Base-by-base conservation (phyloP, 2,113 vertebrate species). In the Opisthocomus hoazin region DNA sequence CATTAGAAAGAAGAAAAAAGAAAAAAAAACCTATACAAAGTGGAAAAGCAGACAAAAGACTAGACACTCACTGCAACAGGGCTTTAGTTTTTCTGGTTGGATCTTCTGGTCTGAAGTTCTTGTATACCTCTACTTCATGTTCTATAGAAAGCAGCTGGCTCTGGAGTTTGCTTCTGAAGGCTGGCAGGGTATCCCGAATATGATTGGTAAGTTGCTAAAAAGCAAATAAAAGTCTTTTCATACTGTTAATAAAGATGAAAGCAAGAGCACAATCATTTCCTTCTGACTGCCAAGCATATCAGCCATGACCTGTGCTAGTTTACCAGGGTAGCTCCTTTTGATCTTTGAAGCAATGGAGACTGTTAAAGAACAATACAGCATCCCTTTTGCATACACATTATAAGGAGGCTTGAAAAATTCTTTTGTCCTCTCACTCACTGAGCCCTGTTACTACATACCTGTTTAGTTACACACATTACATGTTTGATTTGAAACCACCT, bases 201-300 rank as follows among this genome's bases (percentile, higher is more conserved):
- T 99, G 99, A 96, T 99, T 99, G 95, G 99, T 99, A 94, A 99
- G 98, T 99, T 99, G 99, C 99, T 99, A 96, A 94, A 97, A 96
- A 90, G 54, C 29, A 91, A 87, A 94, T 12, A 64, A 32, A 93
- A 90, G 43, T 71, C 24, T 21, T 74, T 54, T 93, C 65, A 56
- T 71, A 36, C 9, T 29, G 26, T 90, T 66, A 93, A 61, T 76
- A 91, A 75, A 91, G 81, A 82, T 61, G 73, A 93, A 93, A 92
- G 73, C 30, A 92, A 81, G 26, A 80, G 24, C 54, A 92, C 23
- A 93, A 86, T 9, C 20, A 64, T 78, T 84, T 93, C 54, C 64
- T 93, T 75, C 60, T 89, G 64, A 85, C 51, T 71, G 60, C 43
- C 65, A 89, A 75, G 48, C 18, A 1, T 29, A 81, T 57, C 80